Evolutionary conservation across 2,888 invertebrate species (phyloP).

Genomic region (Aelia acuminata): DNA sequence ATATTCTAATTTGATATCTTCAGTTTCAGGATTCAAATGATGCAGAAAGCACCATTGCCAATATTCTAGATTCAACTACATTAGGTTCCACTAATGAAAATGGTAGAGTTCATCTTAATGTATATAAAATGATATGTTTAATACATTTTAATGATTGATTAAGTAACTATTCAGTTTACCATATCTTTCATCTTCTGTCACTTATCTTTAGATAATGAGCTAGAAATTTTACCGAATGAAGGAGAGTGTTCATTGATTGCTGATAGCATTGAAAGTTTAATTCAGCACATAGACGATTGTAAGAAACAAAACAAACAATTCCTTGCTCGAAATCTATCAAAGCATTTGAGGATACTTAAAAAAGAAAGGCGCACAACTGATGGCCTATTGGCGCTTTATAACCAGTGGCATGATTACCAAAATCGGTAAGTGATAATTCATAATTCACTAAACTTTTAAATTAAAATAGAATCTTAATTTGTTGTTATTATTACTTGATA

Average conservation of each 20-base stretch:
- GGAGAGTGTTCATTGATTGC: constrained; percentile 56
- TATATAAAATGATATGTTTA: neutral
- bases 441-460: no score
- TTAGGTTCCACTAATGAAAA: constrained; percentile 18
- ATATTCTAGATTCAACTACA: constrained; percentile 27
- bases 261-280: constrained; percentile 56
- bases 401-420: constrained; percentile 60
- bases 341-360: constrained; percentile 51
- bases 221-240: constrained; percentile 45
- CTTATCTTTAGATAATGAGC: constrained; percentile 44
- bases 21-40: constrained; percentile 31
- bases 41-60: neutral
- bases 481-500: no score
- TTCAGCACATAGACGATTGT: constrained; percentile 29
- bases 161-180: neutral
- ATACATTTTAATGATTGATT: neutral
- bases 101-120: constrained; percentile 16
- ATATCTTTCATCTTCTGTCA: neutral
- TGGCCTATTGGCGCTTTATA: constrained; percentile 58
- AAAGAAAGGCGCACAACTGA: constrained; percentile 60
- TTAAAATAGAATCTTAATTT: no score
- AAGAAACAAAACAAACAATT: constrained; percentile 35
- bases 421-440: constrained; percentile 52
- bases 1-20: neutral
- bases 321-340: constrained; percentile 40